These are phyloP conservation scores for Alfaro cultratus DNA, from an alignment of 2,797 vertebrate genomes.

Conservation along the genomic window DNA sequence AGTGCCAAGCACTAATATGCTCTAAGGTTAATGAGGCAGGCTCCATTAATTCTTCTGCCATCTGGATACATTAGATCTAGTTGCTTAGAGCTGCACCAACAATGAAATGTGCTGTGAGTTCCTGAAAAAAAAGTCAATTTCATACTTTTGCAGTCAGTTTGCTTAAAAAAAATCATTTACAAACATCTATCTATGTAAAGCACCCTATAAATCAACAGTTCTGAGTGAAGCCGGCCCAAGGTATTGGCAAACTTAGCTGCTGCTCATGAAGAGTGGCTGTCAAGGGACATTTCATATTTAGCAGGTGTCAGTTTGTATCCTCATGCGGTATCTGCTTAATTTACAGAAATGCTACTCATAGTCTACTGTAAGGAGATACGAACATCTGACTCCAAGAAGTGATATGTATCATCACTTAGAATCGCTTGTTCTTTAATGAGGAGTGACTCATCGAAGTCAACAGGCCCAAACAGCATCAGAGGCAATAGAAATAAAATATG, in stretches of 20 bases:
- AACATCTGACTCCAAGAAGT: background rate
- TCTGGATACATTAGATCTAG: constrained; percentile 70
- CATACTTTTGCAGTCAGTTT: constrained; percentile 20
- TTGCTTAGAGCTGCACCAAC: constrained; percentile 61
- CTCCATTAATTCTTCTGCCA: constrained; percentile 76
- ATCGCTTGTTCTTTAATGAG: background rate
- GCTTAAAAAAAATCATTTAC: background rate
- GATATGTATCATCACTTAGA: background rate
- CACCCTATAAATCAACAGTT: constrained; percentile 1
- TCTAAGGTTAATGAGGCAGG: constrained; percentile 77
- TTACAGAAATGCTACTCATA: background rate
- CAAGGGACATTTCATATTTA: background rate
- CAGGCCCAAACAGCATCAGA: background rate
- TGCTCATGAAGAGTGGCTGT: background rate
- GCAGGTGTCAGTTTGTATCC: background rate
- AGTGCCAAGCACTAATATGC: constrained; percentile 75
- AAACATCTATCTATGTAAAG: constrained; percentile 6
- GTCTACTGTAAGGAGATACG: background rate
- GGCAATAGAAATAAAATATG: background rate
- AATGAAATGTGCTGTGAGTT: constrained; percentile 52
- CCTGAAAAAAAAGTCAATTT: constrained; percentile 32
- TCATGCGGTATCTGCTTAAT: background rate
- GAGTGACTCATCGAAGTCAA: too few species aligned
- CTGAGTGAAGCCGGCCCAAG: constrained; percentile 1
- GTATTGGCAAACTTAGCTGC: background rate